Evolutionary conservation across 2,888 invertebrate species (phyloP).

Genomic region (Rotaria sp.): DNA sequence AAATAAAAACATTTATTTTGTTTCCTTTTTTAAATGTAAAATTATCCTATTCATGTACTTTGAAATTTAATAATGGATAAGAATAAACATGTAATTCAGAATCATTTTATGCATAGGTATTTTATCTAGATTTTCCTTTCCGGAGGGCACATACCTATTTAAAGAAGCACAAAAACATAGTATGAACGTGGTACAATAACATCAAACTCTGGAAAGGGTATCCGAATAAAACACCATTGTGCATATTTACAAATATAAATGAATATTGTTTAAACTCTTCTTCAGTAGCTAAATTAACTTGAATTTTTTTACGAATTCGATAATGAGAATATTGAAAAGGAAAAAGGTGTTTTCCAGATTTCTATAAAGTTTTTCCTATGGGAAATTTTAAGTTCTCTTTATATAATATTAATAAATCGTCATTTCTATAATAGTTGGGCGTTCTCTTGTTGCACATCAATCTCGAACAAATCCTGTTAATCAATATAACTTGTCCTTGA

Average conservation of each 20-base stretch:
- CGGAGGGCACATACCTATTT: too few relatives aligned
- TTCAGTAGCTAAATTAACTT: conserved; percentile 63
- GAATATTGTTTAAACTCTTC: conserved; percentile 33
- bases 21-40: conserved; percentile 37
- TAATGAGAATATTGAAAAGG: conserved; percentile 50
- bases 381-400: too few relatives aligned
- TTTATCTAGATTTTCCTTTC: too few relatives aligned
- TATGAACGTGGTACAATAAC: too few relatives aligned
- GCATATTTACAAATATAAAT: too few relatives aligned
- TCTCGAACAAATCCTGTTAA: conserved; percentile 75
- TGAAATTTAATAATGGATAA: conserved; percentile 60
- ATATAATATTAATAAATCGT: conserved; percentile 89
- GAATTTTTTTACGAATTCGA: conserved; percentile 82
- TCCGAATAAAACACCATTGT: too few relatives aligned
- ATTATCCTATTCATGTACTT: conserved; percentile 62
- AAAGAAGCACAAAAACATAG: too few relatives aligned
- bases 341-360: too few relatives aligned
- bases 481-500: conserved; percentile 77
- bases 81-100: conserved; percentile 72
- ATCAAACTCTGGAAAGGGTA: too few relatives aligned
- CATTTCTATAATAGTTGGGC: conserved; percentile 84
- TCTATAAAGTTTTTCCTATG: too few relatives aligned
- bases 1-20: not conserved
- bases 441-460: conserved; percentile 74
- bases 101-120: conserved; percentile 64